Percentiles rank a stretch among this genome's conserved stretches.
Evolutionary conservation across 2,888 invertebrate species (phyloP).

Genomic region (Apamea sordens): DNA sequence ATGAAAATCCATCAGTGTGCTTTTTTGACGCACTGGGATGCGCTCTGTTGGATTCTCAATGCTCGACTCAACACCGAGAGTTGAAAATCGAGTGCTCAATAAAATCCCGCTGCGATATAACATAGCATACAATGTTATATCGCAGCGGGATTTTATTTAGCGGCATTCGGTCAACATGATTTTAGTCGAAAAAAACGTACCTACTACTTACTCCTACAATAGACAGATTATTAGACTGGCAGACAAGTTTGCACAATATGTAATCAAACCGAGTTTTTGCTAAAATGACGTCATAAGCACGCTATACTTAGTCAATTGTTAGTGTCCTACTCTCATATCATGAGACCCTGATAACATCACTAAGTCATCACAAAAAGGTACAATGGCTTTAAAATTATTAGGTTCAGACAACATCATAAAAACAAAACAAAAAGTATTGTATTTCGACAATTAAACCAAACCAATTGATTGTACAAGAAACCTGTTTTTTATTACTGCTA

Average conservation of each 20-base stretch:
- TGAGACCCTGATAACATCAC: background rate
- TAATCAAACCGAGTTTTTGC: background rate
- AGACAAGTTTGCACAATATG: background rate
- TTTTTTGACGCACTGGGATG: background rate
- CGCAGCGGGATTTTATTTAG: no score
- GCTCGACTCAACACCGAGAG: background rate
- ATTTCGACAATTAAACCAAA: background rate
- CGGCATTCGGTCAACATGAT: no score
- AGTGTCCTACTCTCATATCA: background rate
- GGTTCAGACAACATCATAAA: constrained; percentile 1
- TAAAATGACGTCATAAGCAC: background rate
- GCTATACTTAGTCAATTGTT: background rate
- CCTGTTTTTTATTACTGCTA: constrained; percentile 21
- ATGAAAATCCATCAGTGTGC: no score
- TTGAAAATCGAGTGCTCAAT: background rate
- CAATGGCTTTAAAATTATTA: background rate
- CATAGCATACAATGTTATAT: background rate
- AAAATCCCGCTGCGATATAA: background rate
- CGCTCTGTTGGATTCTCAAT: background rate
- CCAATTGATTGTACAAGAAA: background rate
- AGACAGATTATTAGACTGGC: background rate
- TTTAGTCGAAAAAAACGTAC: no score
- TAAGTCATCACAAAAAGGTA: background rate
- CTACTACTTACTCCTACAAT: no score
- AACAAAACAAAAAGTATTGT: constrained; percentile 4